Evolutionary conservation across 2,797 vertebrate species (phyloP), one percentile per base, ranked within the genome.

Genomic region (Halcyon smyrnensis): DNA sequence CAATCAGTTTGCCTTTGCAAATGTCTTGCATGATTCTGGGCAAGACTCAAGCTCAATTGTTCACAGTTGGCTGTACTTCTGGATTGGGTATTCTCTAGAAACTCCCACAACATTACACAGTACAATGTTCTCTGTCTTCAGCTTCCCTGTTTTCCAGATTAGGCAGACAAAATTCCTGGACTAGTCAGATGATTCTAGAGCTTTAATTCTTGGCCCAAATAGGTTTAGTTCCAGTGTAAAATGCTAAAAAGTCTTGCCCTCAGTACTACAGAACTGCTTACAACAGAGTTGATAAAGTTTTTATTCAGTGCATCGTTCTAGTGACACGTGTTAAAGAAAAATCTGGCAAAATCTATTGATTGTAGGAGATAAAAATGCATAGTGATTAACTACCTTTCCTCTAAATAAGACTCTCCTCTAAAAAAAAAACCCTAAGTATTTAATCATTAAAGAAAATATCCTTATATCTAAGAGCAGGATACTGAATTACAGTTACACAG

Each of bases 31-130:
- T 50, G n/a, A 15, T 74, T 39, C 11, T 56, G 67, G 67, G 28
- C 63, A 76, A 54, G 39, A 68, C 23, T 84, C 50, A 27, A 73
- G 53, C 41, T 37, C 25, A 30, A 5, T 21, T 21, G 30, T 46
- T 90, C 63, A 16, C 43, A 25, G 39, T 2, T 67, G 59, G 25
- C 28, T 91, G 50, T 53, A 0, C 48, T 54, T 71, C 37, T 37
- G 9, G 25, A 18, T 15, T 59, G 15, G 43, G 9, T 51, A 15
- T 74, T 80, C 71, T 60, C 36, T 48, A 30, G 60, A 54, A 93
- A 16, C 13, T 24, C 25, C 28, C 50, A 2, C 74, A 60, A 0
- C 8, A 16, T 11, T 5, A 0, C 6, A 0, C 1, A 25, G 41
- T 2, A 0, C 37, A 54, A 9, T 63, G 18, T 1, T 32, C 12